phyloP scores from a whole-genome alignment of 2,797 vertebrate genomes.

The Distichodus sexfasciatus region DNA sequence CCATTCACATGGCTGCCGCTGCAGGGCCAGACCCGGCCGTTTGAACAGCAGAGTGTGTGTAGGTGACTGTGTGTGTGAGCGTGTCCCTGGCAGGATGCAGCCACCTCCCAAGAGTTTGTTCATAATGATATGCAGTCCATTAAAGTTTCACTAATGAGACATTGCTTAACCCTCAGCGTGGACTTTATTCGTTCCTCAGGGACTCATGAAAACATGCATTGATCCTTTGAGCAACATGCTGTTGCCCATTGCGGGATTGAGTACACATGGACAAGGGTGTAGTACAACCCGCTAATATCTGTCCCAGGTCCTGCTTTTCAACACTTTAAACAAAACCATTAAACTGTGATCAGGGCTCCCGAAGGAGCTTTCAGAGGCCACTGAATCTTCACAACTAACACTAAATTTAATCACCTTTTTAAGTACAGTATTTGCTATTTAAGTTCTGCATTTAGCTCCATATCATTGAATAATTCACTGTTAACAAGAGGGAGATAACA shows the following conservation, averaged over 20 bases:
- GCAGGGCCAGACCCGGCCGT: conserved; percentile 30
- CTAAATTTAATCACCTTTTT: neutral
- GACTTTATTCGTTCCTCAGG: conserved; percentile 11
- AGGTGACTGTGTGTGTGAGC: conserved; percentile 20
- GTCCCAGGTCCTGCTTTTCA: neutral
- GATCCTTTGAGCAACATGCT: neutral
- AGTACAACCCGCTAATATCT: neutral
- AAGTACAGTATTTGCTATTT: no score
- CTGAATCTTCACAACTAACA: neutral
- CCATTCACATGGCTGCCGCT: conserved; percentile 43
- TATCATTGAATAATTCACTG: no score
- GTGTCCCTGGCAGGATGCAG: conserved; percentile 32
- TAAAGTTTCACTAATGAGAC: conserved; percentile 40
- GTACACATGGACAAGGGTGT: neutral
- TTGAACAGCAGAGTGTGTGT: conserved; percentile 28
- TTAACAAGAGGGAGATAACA: no score
- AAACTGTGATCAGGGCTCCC: neutral
- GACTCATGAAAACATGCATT: conserved; percentile 13
- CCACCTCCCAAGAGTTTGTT: conserved; percentile 15
- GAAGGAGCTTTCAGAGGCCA: neutral
- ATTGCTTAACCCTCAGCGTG: conserved; percentile 12
- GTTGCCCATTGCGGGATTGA: neutral
- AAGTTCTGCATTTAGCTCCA: no score
- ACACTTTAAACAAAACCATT: neutral
- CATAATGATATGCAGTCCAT: conserved; percentile 38